Conservation (phyloP, 2,888 invertebrate genomes). For the Aspidiotus destructor region DNA sequence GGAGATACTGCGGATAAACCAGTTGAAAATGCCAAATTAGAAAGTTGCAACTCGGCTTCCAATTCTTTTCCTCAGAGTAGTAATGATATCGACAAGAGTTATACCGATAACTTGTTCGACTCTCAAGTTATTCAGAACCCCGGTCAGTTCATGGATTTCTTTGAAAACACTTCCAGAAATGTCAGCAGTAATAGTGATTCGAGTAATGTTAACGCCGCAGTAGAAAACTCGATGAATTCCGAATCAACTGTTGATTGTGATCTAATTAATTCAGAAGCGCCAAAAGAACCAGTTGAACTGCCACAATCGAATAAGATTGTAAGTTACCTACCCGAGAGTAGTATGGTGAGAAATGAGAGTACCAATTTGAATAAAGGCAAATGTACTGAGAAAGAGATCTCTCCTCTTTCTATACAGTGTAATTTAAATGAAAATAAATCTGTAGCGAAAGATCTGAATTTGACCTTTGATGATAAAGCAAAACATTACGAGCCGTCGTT, state of each 20-base stretch:
- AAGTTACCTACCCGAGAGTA: neutral
- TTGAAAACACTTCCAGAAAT: slow-evolving; percentile 17
- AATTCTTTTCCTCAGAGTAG: slow-evolving; percentile 3
- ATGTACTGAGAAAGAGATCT: slow-evolving; percentile 16
- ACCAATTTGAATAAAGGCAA: slow-evolving; percentile 1
- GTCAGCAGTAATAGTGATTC: neutral
- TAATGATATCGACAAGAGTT: slow-evolving; percentile 7
- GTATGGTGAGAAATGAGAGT: slow-evolving; percentile 27
- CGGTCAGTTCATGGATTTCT: slow-evolving; percentile 23
- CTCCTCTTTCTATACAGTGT: slow-evolving; percentile 13
- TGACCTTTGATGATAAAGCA: slow-evolving; percentile 18
- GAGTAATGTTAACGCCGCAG: neutral
- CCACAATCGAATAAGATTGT: neutral
- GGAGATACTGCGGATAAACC: neutral
- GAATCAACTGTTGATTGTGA: neutral
- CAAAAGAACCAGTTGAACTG: neutral
- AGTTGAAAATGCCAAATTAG: neutral
- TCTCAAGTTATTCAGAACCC: slow-evolving; percentile 8
- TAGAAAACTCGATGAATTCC: neutral
- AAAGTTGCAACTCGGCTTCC: neutral
- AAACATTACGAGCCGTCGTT: slow-evolving; percentile 30
- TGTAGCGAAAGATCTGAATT: slow-evolving; percentile 16
- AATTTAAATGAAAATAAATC: slow-evolving; percentile 17
- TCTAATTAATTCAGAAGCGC: neutral
- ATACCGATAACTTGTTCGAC: slow-evolving; percentile 18